Conservation (phyloP, 1,140 invertebrate genomes). For the Episyrphus balteatus region DNA sequence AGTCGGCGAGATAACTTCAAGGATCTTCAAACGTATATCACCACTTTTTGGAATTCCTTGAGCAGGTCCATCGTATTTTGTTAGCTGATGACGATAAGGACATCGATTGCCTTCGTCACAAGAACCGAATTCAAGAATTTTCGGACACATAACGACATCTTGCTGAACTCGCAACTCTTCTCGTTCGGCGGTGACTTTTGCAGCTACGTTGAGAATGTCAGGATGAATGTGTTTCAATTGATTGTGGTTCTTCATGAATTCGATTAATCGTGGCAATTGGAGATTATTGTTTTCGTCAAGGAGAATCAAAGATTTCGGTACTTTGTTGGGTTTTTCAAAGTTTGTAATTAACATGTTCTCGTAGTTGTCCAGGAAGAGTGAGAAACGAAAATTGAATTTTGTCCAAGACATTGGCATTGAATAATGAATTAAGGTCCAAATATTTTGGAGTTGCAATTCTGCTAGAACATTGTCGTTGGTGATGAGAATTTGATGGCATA, state of each 20-base stretch:
- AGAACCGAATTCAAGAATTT: conserved; percentile 6
- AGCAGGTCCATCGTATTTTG: conserved; percentile 2
- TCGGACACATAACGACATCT: conserved; percentile 3
- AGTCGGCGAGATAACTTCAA: conserved; percentile 2
- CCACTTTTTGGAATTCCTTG: conserved; percentile 1
- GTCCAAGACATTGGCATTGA: conserved; percentile 8
- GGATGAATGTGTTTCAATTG: conserved; percentile 4
- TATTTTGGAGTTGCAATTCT: conserved; percentile 8
- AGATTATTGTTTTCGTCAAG: conserved; percentile 9
- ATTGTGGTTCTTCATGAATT: conserved; percentile 9
- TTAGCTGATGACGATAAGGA: conserved; percentile 7
- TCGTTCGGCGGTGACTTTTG: neutral
- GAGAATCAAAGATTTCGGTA: conserved; percentile 4
- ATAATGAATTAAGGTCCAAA: conserved; percentile 7
- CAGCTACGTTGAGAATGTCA: conserved; percentile 6
- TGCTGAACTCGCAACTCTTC: conserved; percentile 2
- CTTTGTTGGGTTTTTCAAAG: neutral
- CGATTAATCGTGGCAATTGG: conserved; percentile 7
- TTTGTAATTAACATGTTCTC: conserved; percentile 2
- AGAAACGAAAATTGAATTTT: conserved; percentile 6
- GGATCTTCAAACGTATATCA: conserved; percentile 6
- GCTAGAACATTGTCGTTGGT: conserved; percentile 2
- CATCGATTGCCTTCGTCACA: conserved; percentile 7
- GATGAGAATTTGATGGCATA: conserved; percentile 5
- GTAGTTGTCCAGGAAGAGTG: conserved; percentile 3